phyloP scores from a whole-genome alignment of 2,113 vertebrate species.

The Canis aureus region DNA sequence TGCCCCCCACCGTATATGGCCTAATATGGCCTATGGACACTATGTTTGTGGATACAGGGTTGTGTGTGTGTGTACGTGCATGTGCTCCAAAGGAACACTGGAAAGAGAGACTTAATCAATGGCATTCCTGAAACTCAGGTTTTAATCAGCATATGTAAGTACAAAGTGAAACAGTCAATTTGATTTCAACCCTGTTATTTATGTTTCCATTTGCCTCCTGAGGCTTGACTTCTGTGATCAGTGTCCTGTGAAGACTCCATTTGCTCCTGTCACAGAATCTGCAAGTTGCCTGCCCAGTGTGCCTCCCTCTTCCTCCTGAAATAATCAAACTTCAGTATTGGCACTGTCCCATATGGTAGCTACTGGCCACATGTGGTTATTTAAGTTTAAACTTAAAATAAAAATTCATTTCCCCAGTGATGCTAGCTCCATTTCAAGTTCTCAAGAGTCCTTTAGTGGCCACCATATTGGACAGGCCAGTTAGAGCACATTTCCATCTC shows the following conservation, averaged over 20 bases:
- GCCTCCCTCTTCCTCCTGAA: background rate
- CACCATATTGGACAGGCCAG: background rate
- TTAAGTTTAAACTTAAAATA: background rate
- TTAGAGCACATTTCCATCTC: background rate
- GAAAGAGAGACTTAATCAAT: background rate
- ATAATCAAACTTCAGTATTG: background rate
- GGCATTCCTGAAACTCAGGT: background rate
- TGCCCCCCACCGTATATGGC: rapidly evolving
- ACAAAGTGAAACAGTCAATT: background rate
- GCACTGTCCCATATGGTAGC: background rate
- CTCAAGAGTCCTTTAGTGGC: background rate
- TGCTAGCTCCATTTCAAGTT: background rate
- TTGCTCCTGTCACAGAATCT: background rate
- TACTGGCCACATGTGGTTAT: background rate
- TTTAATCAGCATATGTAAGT: background rate
- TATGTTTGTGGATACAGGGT: background rate
- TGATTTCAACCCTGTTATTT: background rate
- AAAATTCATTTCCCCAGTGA: background rate
- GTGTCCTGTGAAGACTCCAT: too few species aligned
- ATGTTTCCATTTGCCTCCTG: background rate
- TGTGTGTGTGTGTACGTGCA: too few species aligned
- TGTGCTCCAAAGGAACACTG: background rate
- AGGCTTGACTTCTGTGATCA: background rate
- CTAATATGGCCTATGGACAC: background rate
- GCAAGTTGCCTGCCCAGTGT: background rate